Evolutionary conservation across 2,888 invertebrate genomes (phyloP).

Genomic region (Oasisia sp.): DNA sequence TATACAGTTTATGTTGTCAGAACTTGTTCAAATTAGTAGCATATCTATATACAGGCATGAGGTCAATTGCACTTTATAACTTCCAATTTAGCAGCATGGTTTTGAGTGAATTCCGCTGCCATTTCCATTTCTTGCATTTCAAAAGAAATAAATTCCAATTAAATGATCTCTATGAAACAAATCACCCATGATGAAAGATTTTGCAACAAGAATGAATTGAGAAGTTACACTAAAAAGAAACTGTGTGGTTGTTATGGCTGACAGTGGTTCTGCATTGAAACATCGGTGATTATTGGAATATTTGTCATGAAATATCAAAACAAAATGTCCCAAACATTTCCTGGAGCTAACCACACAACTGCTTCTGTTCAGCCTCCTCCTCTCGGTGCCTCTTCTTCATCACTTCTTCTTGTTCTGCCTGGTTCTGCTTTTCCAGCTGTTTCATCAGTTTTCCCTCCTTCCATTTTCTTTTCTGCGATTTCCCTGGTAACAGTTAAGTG

Average conservation of each 20-base stretch:
- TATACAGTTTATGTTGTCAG: too few species aligned
- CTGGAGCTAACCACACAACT: slow-evolving; percentile 28
- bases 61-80: too few species aligned
- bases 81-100: too few species aligned
- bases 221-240: background rate
- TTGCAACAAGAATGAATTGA: background rate
- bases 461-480: slow-evolving; percentile 54
- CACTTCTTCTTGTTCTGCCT: slow-evolving; percentile 25
- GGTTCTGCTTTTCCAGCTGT: slow-evolving; percentile 49
- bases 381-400: slow-evolving; percentile 24
- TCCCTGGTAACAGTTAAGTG: slow-evolving; percentile 40
- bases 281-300: background rate
- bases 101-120: too few species aligned
- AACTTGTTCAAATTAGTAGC: too few species aligned
- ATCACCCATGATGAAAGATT: too few species aligned
- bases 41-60: too few species aligned
- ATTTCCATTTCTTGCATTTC: too few species aligned
- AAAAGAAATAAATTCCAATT: too few species aligned
- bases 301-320: background rate
- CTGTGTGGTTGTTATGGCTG: background rate
- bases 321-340: background rate
- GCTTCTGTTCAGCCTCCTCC: slow-evolving; percentile 36
- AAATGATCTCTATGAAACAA: too few species aligned
- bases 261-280: background rate
- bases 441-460: slow-evolving; percentile 55